These are phyloP conservation scores for Acinonyx jubatus DNA, from an alignment of 2,113 vertebrate species.

Conservation along the genomic window DNA sequence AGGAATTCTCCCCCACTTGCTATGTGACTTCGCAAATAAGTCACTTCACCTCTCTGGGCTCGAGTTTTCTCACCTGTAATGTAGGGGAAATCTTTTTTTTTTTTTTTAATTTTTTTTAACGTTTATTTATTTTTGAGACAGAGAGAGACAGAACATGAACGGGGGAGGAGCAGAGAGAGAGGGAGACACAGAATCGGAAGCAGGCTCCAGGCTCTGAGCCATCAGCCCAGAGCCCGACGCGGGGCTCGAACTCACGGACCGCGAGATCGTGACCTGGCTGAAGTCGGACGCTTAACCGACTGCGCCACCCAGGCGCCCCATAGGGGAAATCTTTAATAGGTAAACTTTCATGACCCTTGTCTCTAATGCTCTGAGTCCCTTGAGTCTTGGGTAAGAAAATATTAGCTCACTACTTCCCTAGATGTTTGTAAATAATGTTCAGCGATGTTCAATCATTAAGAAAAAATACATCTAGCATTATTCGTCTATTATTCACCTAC, in stretches of 20 bases:
- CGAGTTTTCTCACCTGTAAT: not conserved
- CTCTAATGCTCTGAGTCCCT: not conserved
- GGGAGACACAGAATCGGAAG: too few relatives aligned
- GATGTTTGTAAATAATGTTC: not conserved
- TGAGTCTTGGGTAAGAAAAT: slow-evolving; percentile 5
- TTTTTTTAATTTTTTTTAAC: too few relatives aligned
- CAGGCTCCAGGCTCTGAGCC: too few relatives aligned
- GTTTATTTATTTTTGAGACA: too few relatives aligned
- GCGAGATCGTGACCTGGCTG: too few relatives aligned
- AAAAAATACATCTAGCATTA: not conserved
- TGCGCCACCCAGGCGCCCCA: too few relatives aligned
- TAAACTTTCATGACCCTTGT: not conserved
- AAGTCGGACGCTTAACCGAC: too few relatives aligned
- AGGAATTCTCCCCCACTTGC: not conserved
- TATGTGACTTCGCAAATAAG: not conserved
- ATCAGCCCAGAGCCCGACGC: too few relatives aligned
- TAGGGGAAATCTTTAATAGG: not conserved
- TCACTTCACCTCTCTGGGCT: not conserved
- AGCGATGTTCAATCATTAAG: not conserved
- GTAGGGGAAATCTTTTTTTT: not conserved
- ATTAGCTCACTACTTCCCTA: not conserved
- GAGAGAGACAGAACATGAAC: too few relatives aligned
- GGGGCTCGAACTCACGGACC: too few relatives aligned
- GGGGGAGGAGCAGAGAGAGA: too few relatives aligned
- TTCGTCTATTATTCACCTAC: not conserved